Base-by-base conservation (phyloP, 2,113 vertebrate genomes). In the Willisornis vidua region DNA sequence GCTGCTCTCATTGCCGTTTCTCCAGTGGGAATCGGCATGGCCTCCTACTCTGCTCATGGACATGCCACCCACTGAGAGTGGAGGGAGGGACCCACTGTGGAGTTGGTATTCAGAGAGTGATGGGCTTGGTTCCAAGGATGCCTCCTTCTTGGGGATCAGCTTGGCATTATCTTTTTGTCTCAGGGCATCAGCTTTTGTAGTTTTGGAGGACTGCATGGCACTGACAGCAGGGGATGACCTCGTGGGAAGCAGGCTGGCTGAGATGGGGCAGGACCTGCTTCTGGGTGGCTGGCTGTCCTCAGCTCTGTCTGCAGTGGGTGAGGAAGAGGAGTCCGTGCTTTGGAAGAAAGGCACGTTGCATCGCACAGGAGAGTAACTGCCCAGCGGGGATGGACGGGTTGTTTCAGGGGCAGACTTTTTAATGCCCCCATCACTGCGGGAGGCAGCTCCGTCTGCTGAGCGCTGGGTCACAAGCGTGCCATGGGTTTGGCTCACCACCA, bases 341-440 rank as follows among this genome's bases (percentile, higher is more conserved):
- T 97, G 97, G 84, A 98, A 98, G 95, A 98, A 98, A 91, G 97
- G 97, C 63, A 97, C 98, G 25, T 98, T 97, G 93, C 98, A 98
- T 31, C 97, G 98, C 35, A 99, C 98, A 0, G 99, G 99, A 23
- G 99, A 99, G 94, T 99, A 99, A 93, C 99, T 99, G 49, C 99
- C 99, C 41, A 99, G 98, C 0, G 99, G 99, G 2, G 99, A 99
- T 0, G 99, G 99, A 4, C 99, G 98, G 0, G 98, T 98, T n/a
- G 98, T 98, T 51, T 98, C 98, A 0, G 98, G 98, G 19, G 96
- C 97, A 8, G 96, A 95, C 78, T 97, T 97, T 91, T 89, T 96
- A 59, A 29, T 8, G 28, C 43, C 52, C 45, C 94, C 82, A 33
- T 97, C 96, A 0, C 49, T 10, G 17, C 48, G 78, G 1, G 95